phyloP scores from a whole-genome alignment of 30 jellyfish, hydroid and myxozoan species.

The Nemopilema nomurai region DNA sequence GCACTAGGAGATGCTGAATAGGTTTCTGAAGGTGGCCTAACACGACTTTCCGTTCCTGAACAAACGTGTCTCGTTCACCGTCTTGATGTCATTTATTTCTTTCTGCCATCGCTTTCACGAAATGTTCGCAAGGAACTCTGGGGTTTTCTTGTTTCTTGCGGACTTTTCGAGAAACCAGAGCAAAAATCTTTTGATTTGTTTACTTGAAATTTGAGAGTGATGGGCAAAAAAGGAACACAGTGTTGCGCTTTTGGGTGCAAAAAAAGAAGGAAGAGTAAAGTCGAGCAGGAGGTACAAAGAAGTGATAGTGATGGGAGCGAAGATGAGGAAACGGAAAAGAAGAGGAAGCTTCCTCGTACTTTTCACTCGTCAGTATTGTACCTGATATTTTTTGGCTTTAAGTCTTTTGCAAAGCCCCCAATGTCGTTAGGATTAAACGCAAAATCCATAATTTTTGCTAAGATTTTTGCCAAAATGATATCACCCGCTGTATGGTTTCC shows the following conservation, averaged over 20 bases:
- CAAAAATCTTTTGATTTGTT: background rate
- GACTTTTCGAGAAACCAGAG: too few relatives aligned
- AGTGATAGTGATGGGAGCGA: conserved; percentile 19
- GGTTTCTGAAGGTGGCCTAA: background rate
- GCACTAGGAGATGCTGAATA: too few relatives aligned
- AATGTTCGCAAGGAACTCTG: background rate
- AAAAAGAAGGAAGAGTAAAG: background rate
- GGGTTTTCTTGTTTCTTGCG: background rate
- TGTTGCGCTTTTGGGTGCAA: conserved; percentile 26
- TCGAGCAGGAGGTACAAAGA: background rate
- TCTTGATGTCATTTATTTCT: background rate
- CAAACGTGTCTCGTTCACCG: background rate
- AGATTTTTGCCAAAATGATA: too few relatives aligned
- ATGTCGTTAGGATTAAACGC: too few relatives aligned
- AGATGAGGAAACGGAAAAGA: conserved; percentile 5
- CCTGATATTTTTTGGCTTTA: too few relatives aligned
- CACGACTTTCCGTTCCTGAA: background rate
- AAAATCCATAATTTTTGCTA: background rate
- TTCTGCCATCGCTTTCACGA: background rate
- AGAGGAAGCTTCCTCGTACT: conserved; percentile 2
- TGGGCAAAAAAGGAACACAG: background rate
- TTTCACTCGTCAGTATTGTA: background rate
- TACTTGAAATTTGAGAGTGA: background rate
- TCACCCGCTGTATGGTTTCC: too few relatives aligned
- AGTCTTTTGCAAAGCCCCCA: too few relatives aligned